A percentile compares a stretch with the other conserved stretches of the same genome.
Conservation (phyloP, 2,888 invertebrate species). For the Mythimna loreyi region DNA sequence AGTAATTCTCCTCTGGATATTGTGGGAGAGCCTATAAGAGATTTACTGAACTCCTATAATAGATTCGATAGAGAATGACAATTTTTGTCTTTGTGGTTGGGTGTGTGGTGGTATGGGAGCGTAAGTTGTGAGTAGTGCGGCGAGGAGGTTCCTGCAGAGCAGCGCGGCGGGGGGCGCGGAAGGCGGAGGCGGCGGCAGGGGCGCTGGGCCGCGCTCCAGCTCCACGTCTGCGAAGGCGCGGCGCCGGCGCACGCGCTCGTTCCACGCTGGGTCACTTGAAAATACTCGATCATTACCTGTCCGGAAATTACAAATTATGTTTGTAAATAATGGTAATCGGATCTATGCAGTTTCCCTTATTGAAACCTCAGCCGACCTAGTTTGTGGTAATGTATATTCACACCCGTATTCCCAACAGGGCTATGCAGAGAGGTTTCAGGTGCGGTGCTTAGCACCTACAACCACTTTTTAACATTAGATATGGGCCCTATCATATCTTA, state of each 20-base stretch:
- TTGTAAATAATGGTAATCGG: neutral
- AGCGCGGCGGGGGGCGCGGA: constrained; percentile 74
- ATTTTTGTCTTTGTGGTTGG: constrained; percentile 79
- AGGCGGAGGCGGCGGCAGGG: constrained; percentile 59
- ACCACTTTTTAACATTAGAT: no score
- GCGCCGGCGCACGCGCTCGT: constrained; percentile 89
- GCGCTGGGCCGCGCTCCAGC: constrained; percentile 90
- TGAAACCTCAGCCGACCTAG: neutral
- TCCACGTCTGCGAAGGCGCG: constrained; percentile 93
- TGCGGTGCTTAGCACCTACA: no score
- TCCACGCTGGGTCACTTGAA: constrained; percentile 84
- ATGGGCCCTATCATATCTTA: no score
- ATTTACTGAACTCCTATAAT: constrained; percentile 91
- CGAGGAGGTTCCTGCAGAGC: constrained; percentile 88
- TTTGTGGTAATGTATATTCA: no score
- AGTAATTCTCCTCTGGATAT: no score
- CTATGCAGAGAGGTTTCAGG: no score
- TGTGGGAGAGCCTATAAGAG: neutral
- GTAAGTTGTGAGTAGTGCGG: constrained; percentile 83
- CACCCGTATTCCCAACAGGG: no score
- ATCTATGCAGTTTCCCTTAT: neutral
- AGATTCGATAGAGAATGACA: constrained; percentile 93
- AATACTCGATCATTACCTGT: constrained; percentile 73
- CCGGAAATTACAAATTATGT: constrained; percentile 21
- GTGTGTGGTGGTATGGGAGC: constrained; percentile 73